Conservation (phyloP, 2,113 vertebrate genomes). For the Notiomystis cincta region DNA sequence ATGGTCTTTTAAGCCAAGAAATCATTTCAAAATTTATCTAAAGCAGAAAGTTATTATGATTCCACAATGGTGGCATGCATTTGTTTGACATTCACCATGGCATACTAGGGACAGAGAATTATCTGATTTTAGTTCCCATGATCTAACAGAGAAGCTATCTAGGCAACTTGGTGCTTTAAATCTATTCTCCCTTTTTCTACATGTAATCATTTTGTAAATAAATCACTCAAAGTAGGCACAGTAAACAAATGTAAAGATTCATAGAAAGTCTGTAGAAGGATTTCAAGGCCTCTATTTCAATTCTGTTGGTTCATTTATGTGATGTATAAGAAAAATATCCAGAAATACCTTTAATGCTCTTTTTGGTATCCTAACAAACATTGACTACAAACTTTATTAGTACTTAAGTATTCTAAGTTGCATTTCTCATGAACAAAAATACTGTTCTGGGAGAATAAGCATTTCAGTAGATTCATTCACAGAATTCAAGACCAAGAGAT, state of each 20-base stretch:
- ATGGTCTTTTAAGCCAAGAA: conserved; percentile 29
- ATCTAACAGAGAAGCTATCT: conserved; percentile 46
- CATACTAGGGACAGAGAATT: neutral
- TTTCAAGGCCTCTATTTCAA: neutral
- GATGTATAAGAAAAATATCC: neutral
- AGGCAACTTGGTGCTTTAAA: neutral
- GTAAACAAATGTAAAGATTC: neutral
- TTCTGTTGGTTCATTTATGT: neutral
- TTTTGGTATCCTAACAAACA: neutral
- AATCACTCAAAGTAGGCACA: neutral
- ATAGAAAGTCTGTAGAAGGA: neutral
- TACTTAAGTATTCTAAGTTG: neutral
- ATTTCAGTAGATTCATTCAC: neutral
- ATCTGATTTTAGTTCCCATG: conserved; percentile 50
- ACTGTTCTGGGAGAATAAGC: neutral
- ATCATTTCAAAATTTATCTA: conserved; percentile 38
- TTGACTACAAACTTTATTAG: neutral
- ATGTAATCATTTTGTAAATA: neutral
- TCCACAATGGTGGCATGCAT: conserved; percentile 43
- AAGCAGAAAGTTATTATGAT: conserved; percentile 51
- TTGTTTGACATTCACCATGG: conserved; percentile 34
- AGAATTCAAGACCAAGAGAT: neutral
- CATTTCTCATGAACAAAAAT: neutral
- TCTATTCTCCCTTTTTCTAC: neutral
- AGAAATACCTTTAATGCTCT: neutral